Evolutionary conservation across 2,888 invertebrate species (phyloP), one percentile per base, ranked within the genome.

Genomic region (Hirtodrosophila trivittata): DNA sequence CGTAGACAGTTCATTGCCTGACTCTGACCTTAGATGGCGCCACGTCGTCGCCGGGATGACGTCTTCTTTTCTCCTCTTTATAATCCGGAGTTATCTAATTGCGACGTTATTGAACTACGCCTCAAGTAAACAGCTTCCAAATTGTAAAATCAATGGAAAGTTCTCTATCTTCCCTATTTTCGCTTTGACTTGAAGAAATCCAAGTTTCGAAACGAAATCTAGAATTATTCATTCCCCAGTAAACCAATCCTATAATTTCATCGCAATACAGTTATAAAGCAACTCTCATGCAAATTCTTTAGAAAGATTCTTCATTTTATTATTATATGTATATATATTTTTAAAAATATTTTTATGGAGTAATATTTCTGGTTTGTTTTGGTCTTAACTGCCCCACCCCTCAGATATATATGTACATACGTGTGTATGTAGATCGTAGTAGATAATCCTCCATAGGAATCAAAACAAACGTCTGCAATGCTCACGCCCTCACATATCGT

Each of bases 1-100:
- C 18, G 50, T 45, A 70, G 63, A 60, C 62, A 66, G 78, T 85
- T 78, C 86, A 78, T 57, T 63, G 83, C 32, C 83, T 78, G 68
- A 56, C 14, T 50, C 38, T 50, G 68, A 75, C 83, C 78, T 85
- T 77, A 78, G 58, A 59, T 78, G 83, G 86, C 77, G 77, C 77
- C 85, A 74, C 39, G 14, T 39, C 32, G 26, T 14, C 18, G 56
- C 33, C 49, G 37, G 41, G 28, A 43, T 41, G 60, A 50, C 16
- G 30, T 32, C 5, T 26, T 41, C 33, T 39, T 56, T 41, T 57
- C 58, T 18, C 10, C 1, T 25, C 41, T n/a, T 47, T 6, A 25
- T 32, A 10, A 45, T 46, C 41, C 33, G 33, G 30, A 38, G 47
- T 62, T 67, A 70, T 73, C 63, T 67, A 54, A 62, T 32, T 62